Evolutionary conservation across 2,113 vertebrate genomes (phyloP).

Genomic region (Turdus rufiventris): DNA sequence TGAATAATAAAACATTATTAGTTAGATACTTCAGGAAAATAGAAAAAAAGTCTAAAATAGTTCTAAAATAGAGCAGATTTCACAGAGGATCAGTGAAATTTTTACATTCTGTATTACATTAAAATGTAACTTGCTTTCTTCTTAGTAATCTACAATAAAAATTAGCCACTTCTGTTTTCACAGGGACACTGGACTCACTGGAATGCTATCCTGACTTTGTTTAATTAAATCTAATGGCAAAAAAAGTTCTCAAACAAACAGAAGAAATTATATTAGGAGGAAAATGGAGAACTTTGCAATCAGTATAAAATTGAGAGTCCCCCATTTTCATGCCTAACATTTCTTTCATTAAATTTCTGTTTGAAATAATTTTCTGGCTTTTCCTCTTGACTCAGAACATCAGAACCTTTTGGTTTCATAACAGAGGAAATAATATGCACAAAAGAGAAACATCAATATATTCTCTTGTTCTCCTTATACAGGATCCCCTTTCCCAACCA

Average conservation of each 20-base stretch:
- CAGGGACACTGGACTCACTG: not conserved
- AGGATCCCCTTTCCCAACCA: not conserved
- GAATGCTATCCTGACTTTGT: not conserved
- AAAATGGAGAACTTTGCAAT: not conserved
- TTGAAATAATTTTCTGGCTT: not conserved
- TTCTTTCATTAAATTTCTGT: not conserved
- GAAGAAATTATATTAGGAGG: not conserved
- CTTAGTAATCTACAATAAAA: not conserved
- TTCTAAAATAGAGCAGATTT: not conserved
- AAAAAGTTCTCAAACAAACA: not conserved
- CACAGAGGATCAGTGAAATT: not conserved
- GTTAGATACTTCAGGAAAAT: not conserved
- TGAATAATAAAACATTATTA: not conserved
- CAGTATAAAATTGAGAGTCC: not conserved
- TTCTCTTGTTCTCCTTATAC: not conserved
- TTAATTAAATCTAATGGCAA: not conserved
- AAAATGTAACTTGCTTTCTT: slow-evolving; percentile 2
- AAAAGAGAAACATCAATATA: not conserved
- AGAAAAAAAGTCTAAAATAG: not conserved
- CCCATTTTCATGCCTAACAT: not conserved
- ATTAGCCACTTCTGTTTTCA: not conserved
- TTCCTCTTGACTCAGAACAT: not conserved
- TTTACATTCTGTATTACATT: not conserved
- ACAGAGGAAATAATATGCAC: not conserved
- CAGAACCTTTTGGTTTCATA: not conserved